Percentiles rank a stretch among this genome's conserved stretches.
phyloP scores from a whole-genome alignment of 2,888 invertebrate species.

The Pachydiplax longipennis region DNA sequence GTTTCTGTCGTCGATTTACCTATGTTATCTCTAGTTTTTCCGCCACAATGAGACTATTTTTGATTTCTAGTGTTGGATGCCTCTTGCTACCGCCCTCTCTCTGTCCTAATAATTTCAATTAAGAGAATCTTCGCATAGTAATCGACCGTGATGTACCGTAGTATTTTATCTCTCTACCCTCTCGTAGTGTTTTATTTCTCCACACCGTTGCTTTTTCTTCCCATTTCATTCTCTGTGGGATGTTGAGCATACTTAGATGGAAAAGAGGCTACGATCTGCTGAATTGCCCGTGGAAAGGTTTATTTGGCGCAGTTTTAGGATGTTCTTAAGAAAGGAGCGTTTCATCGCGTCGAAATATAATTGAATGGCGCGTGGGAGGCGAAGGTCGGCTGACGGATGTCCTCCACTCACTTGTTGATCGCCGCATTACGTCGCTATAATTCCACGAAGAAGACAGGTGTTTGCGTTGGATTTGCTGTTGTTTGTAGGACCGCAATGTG shows the following conservation, averaged over 20 bases:
- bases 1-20: no score
- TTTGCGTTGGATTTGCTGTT: not conserved
- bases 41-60: no score
- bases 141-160: no score
- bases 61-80: no score
- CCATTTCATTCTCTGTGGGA: not conserved
- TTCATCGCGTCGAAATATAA: not conserved
- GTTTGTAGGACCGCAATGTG: not conserved
- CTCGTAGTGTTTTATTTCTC: not conserved
- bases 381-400: not conserved
- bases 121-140: no score
- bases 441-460: not conserved
- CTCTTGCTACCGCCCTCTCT: no score
- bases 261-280: not conserved
- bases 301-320: not conserved
- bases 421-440: not conserved
- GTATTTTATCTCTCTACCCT: no score
- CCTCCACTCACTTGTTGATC: not conserved
- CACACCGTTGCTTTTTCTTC: not conserved
- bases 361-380: not conserved
- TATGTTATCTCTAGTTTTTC: no score
- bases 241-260: not conserved
- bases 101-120: no score
- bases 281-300: not conserved
- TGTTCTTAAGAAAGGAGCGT: not conserved